phyloP scores from a whole-genome alignment of 1,140 invertebrate species.

The Drosophila melanica region DNA sequence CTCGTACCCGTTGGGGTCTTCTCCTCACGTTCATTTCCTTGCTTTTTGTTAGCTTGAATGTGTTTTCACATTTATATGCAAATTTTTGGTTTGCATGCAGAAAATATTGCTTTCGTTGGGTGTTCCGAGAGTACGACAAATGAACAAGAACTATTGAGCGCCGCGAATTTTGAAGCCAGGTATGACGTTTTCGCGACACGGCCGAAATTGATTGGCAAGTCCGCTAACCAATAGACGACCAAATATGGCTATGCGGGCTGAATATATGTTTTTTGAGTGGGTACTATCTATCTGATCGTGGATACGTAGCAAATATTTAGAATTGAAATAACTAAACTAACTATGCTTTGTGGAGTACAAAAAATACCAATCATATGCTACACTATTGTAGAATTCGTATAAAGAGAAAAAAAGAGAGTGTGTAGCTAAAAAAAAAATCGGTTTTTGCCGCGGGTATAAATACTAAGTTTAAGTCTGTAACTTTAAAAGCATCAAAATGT shows the following conservation, averaged over 20 bases:
- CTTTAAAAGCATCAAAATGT: too few relatives aligned
- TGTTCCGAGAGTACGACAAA: constrained; percentile 33
- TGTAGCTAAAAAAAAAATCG: too few relatives aligned
- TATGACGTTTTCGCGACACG: constrained; percentile 18
- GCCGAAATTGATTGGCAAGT: constrained; percentile 50
- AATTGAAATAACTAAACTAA: too few relatives aligned
- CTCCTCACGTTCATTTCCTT: constrained; percentile 18
- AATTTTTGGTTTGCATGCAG: constrained; percentile 80
- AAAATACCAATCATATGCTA: too few relatives aligned
- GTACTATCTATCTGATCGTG: too few relatives aligned
- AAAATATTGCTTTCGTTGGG: constrained; percentile 74
- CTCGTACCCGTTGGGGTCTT: constrained; percentile 47
- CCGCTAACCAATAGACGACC: constrained; percentile 54
- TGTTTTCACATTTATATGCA: constrained; percentile 83
- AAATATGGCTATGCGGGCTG: constrained; percentile 18
- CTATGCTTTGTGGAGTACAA: too few relatives aligned
- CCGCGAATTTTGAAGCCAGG: constrained; percentile 19
- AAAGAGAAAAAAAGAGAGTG: too few relatives aligned
- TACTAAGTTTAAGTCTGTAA: too few relatives aligned
- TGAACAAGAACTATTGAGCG: constrained; percentile 43
- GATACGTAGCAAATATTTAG: too few relatives aligned
- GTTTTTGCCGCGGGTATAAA: too few relatives aligned
- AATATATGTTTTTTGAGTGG: not conserved
- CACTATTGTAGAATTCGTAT: too few relatives aligned
- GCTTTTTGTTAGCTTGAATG: constrained; percentile 78